Evolutionary conservation across 2,888 invertebrate species (phyloP).

Genomic region (Standfussiana lucernea): DNA sequence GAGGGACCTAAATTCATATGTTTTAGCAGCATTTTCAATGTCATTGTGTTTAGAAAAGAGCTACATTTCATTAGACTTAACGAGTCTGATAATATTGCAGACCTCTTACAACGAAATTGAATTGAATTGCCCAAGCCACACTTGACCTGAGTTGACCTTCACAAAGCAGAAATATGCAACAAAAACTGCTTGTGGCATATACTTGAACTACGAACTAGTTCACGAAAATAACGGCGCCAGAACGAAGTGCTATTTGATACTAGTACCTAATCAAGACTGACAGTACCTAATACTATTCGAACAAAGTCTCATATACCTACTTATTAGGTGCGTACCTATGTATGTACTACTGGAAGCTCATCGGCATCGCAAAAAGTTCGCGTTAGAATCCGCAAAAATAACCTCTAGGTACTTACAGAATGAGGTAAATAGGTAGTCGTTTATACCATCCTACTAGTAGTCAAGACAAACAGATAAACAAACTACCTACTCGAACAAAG

Average conservation of each 20-base stretch:
- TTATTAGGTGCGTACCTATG: too few relatives aligned
- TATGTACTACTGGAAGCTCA: too few relatives aligned
- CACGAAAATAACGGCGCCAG: background rate
- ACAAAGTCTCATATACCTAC: background rate
- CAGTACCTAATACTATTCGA: background rate
- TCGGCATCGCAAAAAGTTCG: too few relatives aligned
- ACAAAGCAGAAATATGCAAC: background rate
- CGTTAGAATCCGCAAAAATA: too few relatives aligned
- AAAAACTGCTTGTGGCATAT: background rate
- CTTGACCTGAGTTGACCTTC: background rate
- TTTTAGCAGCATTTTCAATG: background rate
- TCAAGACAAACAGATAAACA: background rate
- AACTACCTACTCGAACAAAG: background rate
- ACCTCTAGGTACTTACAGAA: background rate
- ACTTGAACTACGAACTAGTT: background rate
- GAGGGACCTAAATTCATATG: background rate
- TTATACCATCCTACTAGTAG: too few relatives aligned
- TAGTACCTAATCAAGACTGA: background rate
- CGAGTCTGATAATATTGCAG: background rate
- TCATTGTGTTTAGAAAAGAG: background rate
- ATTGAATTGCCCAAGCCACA: background rate
- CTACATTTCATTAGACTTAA: background rate
- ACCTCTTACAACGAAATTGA: background rate
- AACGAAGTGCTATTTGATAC: too few relatives aligned
- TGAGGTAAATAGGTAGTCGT: background rate